Base-by-base conservation (phyloP, 2,797 vertebrate genomes). In the Sebastes hubbsi region DNA sequence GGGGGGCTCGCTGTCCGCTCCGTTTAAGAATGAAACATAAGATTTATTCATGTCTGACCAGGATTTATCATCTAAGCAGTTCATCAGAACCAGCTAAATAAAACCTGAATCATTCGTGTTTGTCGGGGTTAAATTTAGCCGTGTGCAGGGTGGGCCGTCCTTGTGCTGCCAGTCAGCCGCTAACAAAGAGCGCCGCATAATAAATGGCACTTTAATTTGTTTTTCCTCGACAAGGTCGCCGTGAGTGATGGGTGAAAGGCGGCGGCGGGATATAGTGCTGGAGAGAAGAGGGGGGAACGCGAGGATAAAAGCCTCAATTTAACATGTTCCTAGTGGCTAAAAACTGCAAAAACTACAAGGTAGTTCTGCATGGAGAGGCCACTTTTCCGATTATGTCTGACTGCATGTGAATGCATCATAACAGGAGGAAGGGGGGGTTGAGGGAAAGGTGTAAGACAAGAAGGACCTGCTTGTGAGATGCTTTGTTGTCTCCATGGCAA, bases 201-300 rank as follows among this genome's bases (percentile, higher is more conserved):
- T 91, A 88, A 94, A 94, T 84, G 83, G 82, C 61, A 88, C 87
- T 92, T 92, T 92, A 92, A 94, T 94, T 93, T 90, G 87, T 89
- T 91, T 91, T 92, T 91, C 76, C 64, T 74, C 62, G 62, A 90
- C 94, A 93, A 94, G 93, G 93, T 94, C 91, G 75, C 38, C 6
- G 74, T 54, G 78, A 86, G 85, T 52, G 85, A 83, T 30, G 80
- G 66, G 29, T 81, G 81, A 71, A 59, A 72, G 73, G 55, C 72
- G 7, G 81, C 11, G 1, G 6, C 3, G 30, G 75, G 80, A 8
- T 38, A 63, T 29, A 3, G 60, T 4, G 68, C 30, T 46, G 20
- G 32, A 11, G 52, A 1, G 20, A 55, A 13, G 67, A 3, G 5
- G 13, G 32, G 4, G 32, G 7, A 65, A 60, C 13, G 38, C 13